Percentiles rank a stretch among this genome's conserved stretches.
Conservation (phyloP, 1,140 invertebrate species). For the Drosophila varians region DNA sequence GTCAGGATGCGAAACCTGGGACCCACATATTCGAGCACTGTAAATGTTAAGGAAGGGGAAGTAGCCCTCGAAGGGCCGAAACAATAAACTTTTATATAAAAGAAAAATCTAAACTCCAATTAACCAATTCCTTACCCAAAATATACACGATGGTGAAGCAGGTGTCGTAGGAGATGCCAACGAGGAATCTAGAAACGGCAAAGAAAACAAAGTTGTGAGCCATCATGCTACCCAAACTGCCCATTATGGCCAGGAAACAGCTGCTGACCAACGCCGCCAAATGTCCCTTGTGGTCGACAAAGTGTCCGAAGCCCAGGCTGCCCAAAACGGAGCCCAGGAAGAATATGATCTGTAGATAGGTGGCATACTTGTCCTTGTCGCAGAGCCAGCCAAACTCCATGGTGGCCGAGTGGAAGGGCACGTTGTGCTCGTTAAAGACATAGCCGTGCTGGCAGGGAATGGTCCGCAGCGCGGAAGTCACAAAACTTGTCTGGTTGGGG, state of each 20-base stretch:
- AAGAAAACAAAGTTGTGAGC: constrained; percentile 88
- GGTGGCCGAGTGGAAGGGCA: constrained; percentile 89
- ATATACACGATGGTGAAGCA: constrained; percentile 97
- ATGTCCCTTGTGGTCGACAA: constrained; percentile 91
- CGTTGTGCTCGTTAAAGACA: constrained; percentile 88
- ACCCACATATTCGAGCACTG: constrained; percentile 93
- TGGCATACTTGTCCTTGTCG: constrained; percentile 88
- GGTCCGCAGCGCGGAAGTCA: constrained; percentile 86
- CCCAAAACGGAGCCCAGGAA: constrained; percentile 93
- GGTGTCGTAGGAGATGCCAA: constrained; percentile 93
- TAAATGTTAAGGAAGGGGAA: constrained; percentile 33
- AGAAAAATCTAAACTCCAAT: background rate
- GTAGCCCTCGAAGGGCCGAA: background rate
- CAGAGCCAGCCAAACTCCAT: constrained; percentile 93
- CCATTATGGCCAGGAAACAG: constrained; percentile 89
- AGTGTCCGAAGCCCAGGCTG: constrained; percentile 91
- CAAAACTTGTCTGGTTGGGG: constrained; percentile 78
- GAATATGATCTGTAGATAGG: constrained; percentile 91
- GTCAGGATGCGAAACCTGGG: constrained; percentile 93
- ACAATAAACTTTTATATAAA: no score
- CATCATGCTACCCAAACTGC: constrained; percentile 89
- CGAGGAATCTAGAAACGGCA: constrained; percentile 89
- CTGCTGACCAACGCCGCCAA: constrained; percentile 91
- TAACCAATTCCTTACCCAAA: constrained; percentile 86
- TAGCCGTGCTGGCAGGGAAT: constrained; percentile 87